A percentile compares a stretch with the other conserved stretches of the same genome.
Conservation (phyloP, 2,797 vertebrate genomes). For the Danionella dracula region DNA sequence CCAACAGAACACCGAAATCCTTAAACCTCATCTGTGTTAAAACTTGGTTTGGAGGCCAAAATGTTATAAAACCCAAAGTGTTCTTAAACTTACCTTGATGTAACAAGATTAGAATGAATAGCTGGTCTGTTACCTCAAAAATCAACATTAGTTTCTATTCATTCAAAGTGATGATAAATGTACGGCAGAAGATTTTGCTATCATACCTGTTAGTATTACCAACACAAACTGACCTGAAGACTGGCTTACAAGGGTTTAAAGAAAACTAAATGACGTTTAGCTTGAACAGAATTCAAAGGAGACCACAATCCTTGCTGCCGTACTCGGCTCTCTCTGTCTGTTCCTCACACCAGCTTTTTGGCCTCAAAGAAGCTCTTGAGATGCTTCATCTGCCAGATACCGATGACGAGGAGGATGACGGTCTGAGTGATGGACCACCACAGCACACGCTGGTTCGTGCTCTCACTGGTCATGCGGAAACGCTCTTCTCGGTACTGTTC, state of each 20-base stretch:
- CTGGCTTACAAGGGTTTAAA: no score
- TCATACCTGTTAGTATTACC: neutral
- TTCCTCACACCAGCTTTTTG: constrained; percentile 84
- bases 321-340: neutral
- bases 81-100: neutral
- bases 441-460: constrained; percentile 92
- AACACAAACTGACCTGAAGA: no score
- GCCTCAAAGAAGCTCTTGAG: constrained; percentile 96
- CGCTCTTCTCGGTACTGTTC: constrained; percentile 87
- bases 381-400: constrained; percentile 96
- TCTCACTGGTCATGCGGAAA: constrained; percentile 91
- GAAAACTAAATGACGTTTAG: no score
- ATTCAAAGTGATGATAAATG: neutral
- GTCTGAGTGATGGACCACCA: constrained; percentile 98
- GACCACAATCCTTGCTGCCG: neutral
- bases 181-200: neutral
- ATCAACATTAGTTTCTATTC: neutral
- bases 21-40: neutral
- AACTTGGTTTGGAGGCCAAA: neutral
- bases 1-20: neutral
- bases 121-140: neutral
- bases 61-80: neutral
- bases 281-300: no score
- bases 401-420: constrained; percentile 87
- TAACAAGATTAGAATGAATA: neutral